These are phyloP conservation scores for Micrasema longulum DNA, from an alignment of 1,140 invertebrate genomes.

Conservation along the genomic window DNA sequence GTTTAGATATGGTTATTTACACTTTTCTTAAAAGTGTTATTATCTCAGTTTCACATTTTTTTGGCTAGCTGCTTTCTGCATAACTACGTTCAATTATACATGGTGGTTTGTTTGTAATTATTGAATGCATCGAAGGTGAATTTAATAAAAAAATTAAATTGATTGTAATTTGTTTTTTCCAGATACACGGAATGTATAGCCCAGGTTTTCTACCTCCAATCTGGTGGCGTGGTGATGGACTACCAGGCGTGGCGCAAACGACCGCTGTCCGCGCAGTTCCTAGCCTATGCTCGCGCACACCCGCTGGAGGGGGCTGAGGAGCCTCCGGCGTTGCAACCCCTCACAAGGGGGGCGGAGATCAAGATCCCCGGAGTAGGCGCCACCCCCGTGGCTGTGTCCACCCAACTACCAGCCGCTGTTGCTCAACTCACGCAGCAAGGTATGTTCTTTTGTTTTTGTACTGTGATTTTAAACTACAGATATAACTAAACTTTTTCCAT, in stretches of 20 bases:
- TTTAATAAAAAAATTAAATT: too few relatives aligned
- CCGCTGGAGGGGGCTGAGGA: conserved; percentile 78
- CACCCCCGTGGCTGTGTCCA: conserved; percentile 73
- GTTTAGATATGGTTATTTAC: too few relatives aligned
- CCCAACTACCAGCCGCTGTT: conserved; percentile 72
- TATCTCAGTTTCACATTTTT: too few relatives aligned
- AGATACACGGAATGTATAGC: conserved; percentile 84
- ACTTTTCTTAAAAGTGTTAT: too few relatives aligned
- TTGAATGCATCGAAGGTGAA: too few relatives aligned
- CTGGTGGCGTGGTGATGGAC: conserved; percentile 89
- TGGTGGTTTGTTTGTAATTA: too few relatives aligned
- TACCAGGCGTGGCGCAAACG: conserved; percentile 84
- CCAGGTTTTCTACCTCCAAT: conserved; percentile 88
- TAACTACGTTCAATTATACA: too few relatives aligned
- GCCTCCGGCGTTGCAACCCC: conserved; percentile 55
- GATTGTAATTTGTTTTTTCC: conserved; percentile 8
- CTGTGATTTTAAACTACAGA: too few relatives aligned
- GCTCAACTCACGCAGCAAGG: conserved; percentile 71
- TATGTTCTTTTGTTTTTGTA: conserved; percentile 57
- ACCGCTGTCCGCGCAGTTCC: conserved; percentile 77
- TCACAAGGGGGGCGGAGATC: conserved; percentile 67
- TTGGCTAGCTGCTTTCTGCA: too few relatives aligned
- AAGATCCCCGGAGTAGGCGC: conserved; percentile 73
- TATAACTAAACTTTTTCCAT: too few relatives aligned
- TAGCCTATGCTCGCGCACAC: conserved; percentile 81